Evolutionary conservation across 2,888 invertebrate species (phyloP).

Genomic region (Dryadula phaetusa): DNA sequence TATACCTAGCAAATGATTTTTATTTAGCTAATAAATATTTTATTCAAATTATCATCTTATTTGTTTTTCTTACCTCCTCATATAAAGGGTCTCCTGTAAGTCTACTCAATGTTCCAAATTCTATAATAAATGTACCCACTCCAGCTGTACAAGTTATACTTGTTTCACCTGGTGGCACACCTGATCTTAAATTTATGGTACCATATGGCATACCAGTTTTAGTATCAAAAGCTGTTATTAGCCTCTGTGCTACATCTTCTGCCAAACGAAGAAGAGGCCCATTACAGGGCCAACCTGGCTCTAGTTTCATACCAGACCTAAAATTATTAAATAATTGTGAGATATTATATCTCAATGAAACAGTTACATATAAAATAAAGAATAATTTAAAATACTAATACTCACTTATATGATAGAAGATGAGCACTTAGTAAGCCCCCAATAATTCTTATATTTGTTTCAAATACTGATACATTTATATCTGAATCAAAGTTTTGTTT

Average conservation of each 20-base stretch:
- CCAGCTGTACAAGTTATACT: constrained; percentile 99
- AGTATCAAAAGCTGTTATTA: constrained; percentile 95
- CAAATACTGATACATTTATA: constrained; percentile 99
- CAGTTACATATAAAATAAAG: no score
- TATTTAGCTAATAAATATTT: no score
- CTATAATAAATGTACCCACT: constrained; percentile 97
- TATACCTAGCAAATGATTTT: no score
- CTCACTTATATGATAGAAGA: constrained; percentile 92
- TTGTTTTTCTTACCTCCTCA: constrained; percentile 87
- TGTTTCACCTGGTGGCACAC: constrained; percentile 97
- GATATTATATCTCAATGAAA: no score
- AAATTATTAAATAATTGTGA: constrained; percentile 38
- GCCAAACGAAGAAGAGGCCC: constrained; percentile 97
- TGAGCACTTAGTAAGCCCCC: constrained; percentile 98
- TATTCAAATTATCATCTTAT: no score
- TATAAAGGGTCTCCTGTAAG: constrained; percentile 97
- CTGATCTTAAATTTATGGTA: constrained; percentile 95
- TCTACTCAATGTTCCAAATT: constrained; percentile 97
- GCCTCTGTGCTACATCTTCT: constrained; percentile 95
- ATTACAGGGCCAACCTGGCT: constrained; percentile 98
- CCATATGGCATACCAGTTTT: constrained; percentile 99
- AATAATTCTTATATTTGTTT: constrained; percentile 99
- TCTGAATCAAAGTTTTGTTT: constrained; percentile 96
- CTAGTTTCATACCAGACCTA: constrained; percentile 91
- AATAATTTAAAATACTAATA: constrained; percentile 21